These are phyloP conservation scores for Neoarius graeffei DNA, from an alignment of 2,113 vertebrate genomes.

Conservation along the genomic window DNA sequence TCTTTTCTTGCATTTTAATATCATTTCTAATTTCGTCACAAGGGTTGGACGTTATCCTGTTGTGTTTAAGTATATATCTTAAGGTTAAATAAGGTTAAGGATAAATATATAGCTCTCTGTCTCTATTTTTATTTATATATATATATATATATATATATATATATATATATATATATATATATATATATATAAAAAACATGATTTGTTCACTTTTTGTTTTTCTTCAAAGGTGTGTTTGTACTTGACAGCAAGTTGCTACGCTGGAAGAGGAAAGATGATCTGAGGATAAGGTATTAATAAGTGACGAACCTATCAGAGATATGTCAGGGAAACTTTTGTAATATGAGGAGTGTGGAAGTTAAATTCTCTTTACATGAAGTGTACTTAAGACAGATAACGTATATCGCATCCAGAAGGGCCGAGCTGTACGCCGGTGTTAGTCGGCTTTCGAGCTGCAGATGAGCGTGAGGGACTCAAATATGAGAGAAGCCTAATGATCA, in stretches of 20 bases:
- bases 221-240: slow-evolving; percentile 33
- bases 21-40: slow-evolving; percentile 49
- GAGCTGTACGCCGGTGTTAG: slow-evolving; percentile 53
- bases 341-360: not conserved
- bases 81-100: slow-evolving; percentile 26
- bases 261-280: slow-evolving; percentile 10
- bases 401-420: slow-evolving; percentile 16
- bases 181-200: slow-evolving; percentile 33
- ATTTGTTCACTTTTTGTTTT: slow-evolving; percentile 47
- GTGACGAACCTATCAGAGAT: not conserved
- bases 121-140: too few relatives aligned
- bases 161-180: too few relatives aligned
- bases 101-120: slow-evolving; percentile 38
- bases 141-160: too few relatives aligned
- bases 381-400: slow-evolving; percentile 25
- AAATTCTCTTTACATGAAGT: not conserved
- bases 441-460: slow-evolving; percentile 2
- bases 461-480: slow-evolving; percentile 19
- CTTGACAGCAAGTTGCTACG: slow-evolving; percentile 16
- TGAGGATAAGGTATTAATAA: slow-evolving; percentile 23
- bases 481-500: slow-evolving; percentile 8
- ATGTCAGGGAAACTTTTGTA: not conserved
- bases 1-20: slow-evolving; percentile 33
- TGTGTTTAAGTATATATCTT: slow-evolving; percentile 33
- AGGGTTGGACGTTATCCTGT: slow-evolving; percentile 21